Conservation (phyloP, 2,888 invertebrate genomes). For the Timandra comae region DNA sequence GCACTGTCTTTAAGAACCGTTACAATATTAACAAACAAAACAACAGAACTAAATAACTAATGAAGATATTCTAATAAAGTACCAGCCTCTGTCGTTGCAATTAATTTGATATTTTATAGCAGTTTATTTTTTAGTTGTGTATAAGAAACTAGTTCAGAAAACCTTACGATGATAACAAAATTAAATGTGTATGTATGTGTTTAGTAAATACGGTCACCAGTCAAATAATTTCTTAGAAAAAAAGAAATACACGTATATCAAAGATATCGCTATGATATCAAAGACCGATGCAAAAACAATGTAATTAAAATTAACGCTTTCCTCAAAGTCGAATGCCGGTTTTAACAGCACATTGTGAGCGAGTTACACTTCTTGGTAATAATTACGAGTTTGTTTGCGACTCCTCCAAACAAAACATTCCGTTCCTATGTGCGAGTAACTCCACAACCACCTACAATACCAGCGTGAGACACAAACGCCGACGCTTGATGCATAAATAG, state of each 20-base stretch:
- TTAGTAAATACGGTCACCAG: too few relatives aligned
- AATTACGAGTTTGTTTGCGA: slow-evolving; percentile 58
- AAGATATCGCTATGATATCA: slow-evolving; percentile 2
- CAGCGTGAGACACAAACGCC: slow-evolving; percentile 45
- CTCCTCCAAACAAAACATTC: slow-evolving; percentile 66
- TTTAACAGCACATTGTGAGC: slow-evolving; percentile 47
- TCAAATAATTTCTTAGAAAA: too few relatives aligned
- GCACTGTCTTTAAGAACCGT: slow-evolving; percentile 52
- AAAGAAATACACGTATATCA: too few relatives aligned
- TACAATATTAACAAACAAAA: slow-evolving; percentile 35
- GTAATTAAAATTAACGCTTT: slow-evolving; percentile 31
- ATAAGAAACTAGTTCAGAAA: too few relatives aligned
- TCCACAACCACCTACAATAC: slow-evolving; percentile 46
- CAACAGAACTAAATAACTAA: slow-evolving; percentile 21
- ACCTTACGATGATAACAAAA: too few relatives aligned
- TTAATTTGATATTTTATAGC: too few relatives aligned
- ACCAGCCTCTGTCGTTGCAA: too few relatives aligned
- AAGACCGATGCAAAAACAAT: slow-evolving; percentile 20
- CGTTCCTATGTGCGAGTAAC: slow-evolving; percentile 59
- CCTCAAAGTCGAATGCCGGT: slow-evolving; percentile 36
- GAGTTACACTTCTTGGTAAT: slow-evolving; percentile 53
- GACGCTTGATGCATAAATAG: slow-evolving; percentile 65
- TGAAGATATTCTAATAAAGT: background rate
- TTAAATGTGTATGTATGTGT: too few relatives aligned
- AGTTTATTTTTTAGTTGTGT: too few relatives aligned